phyloP scores from a whole-genome alignment of 2,797 vertebrate genomes.

The Lithobates sylvaticus region DNA sequence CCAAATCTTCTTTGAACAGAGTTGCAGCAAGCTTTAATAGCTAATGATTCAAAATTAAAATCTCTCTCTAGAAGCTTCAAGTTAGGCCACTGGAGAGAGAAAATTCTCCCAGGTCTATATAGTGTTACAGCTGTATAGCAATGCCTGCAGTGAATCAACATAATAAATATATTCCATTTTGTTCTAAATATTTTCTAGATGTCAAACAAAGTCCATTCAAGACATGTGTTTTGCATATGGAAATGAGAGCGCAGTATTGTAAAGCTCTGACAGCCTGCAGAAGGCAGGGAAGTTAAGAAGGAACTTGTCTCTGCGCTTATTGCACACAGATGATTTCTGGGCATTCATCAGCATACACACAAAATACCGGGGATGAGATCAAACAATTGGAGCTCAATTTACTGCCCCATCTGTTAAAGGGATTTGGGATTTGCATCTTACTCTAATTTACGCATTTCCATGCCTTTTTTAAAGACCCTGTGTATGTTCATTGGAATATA shows the following conservation, averaged over 20 bases:
- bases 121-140: background rate
- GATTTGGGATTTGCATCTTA: constrained; percentile 53
- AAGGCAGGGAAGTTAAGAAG: constrained; percentile 23
- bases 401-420: constrained; percentile 58
- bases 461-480: constrained; percentile 14
- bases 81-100: background rate
- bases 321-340: constrained; percentile 54
- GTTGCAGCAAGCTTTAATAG: too few species aligned
- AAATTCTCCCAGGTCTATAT: background rate
- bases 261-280: constrained; percentile 12
- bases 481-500: constrained; percentile 21
- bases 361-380: constrained; percentile 46
- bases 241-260: constrained; percentile 29
- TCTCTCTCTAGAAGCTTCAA: background rate
- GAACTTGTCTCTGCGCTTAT: constrained; percentile 36
- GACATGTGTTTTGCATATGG: constrained; percentile 61
- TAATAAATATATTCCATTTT: constrained; percentile 10
- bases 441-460: constrained; percentile 33
- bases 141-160: constrained; percentile 8
- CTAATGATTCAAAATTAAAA: too few species aligned
- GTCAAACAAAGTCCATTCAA: constrained; percentile 55
- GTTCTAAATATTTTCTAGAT: constrained; percentile 33
- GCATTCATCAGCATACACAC: constrained; percentile 44
- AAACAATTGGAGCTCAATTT: constrained; percentile 56
- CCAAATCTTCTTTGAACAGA: too few species aligned